Base-by-base conservation (phyloP, 2,113 vertebrate species). In the Paradoxurus hermaphroditus region DNA sequence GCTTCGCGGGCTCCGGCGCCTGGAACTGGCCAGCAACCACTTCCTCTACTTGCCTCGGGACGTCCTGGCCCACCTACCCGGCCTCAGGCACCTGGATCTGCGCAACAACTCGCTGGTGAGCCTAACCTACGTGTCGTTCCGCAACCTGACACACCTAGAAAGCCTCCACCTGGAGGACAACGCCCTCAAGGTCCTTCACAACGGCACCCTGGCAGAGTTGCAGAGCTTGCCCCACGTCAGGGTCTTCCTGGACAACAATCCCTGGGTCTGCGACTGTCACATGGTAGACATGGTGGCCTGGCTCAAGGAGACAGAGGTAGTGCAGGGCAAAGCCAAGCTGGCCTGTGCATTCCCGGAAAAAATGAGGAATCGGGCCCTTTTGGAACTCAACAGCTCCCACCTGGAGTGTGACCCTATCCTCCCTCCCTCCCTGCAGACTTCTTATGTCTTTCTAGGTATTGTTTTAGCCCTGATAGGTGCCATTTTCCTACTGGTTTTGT, bases 401-500 rank as follows among this genome's bases (percentile, higher is more conserved):
- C 98, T 99, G 81, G 97, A 99, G 83, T 99, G 99, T 87, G 98
- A 98, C 49, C 98, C 98, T 25, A 91, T 98, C 0, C 5, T 95
- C 21, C 97, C 92, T 0, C 73, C 63, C 5, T 98, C 99, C 98
- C 98, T 99, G 96, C 99, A 99, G 98, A 99, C 99, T 36, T 99
- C 99, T 0, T 99, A 99, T 0, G 99, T 99, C 89, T 99, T 99
- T 95, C 97, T 99, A 91, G 99, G 99, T 10, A 99, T 99, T 98
- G 99, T 99, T 75, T 98, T 99, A 98, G 99, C 99, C 68, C 99
- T 99, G 86, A 99, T 99, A 1, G 99, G 99, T 7, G 99, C 99
- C 56, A 99, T 99, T 97, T 99, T 99, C 98, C 99, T 99, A 94
- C 98, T 99, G 83, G 99, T 99, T 97, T 99, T 99, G 97, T 99